phyloP scores from a whole-genome alignment of 2,888 invertebrate genomes.

The Cephus sareptanus region DNA sequence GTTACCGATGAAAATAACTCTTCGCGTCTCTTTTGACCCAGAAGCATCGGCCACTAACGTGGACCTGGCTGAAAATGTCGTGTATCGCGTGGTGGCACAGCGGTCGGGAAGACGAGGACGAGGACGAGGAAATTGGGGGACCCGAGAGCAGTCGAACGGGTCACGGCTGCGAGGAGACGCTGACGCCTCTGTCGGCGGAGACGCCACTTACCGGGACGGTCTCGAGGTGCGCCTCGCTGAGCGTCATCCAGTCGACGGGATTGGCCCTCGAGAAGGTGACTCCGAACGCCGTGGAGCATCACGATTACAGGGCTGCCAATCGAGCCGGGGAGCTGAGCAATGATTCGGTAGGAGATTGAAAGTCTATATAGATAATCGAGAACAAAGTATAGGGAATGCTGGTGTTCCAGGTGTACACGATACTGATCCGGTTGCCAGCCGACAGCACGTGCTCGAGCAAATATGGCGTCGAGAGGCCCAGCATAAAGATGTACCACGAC shows the following conservation, averaged over 20 bases:
- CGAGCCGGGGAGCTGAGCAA: slow-evolving; percentile 13
- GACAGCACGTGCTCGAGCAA: slow-evolving; percentile 69
- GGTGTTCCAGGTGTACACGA: slow-evolving; percentile 81
- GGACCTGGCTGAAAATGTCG: slow-evolving; percentile 77
- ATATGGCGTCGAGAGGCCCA: slow-evolving; percentile 71
- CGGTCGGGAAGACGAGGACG: slow-evolving; percentile 84
- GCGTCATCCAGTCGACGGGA: slow-evolving; percentile 73
- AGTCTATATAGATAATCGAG: not conserved
- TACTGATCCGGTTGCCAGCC: slow-evolving; percentile 87
- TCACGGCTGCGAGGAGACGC: slow-evolving; percentile 73
- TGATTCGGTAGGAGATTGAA: slow-evolving; percentile 38
- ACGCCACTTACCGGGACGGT: slow-evolving; percentile 89
- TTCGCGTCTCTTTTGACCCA: slow-evolving; percentile 28
- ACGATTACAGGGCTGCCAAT: slow-evolving; percentile 61
- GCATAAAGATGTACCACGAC: slow-evolving; percentile 90
- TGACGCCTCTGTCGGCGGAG: slow-evolving; percentile 84
- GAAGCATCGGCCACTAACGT: slow-evolving; percentile 68
- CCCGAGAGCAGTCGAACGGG: slow-evolving; percentile 73
- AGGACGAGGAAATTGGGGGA: slow-evolving; percentile 75
- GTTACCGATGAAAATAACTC: not conserved
- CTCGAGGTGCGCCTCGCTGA: slow-evolving; percentile 86
- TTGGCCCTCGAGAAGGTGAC: slow-evolving; percentile 41
- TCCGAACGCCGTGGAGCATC: slow-evolving; percentile 63
- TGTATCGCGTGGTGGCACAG: slow-evolving; percentile 94
- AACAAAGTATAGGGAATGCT: not conserved